Evolutionary conservation across 2,888 invertebrate genomes (phyloP).

Genomic region (Caenorhabditis sp.): DNA sequence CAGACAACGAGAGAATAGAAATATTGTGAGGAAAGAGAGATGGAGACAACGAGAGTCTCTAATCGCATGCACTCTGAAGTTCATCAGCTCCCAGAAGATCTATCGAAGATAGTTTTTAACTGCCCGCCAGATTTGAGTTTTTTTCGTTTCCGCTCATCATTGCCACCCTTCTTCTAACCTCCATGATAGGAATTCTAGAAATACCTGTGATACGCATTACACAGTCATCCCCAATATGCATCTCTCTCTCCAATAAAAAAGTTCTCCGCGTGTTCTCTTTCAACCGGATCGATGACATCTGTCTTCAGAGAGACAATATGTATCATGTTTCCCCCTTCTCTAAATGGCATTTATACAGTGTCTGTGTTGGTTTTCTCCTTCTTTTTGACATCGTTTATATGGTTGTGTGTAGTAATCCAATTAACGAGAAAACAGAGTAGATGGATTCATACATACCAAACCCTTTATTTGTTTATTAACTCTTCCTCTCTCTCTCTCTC

Average conservation of each 20-base stretch:
- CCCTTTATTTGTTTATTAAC: conserved; percentile 36
- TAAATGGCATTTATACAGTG: conserved; percentile 22
- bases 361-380: neutral
- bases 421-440: conserved; percentile 19
- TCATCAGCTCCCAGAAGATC: too few relatives aligned
- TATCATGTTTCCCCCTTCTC: conserved; percentile 40
- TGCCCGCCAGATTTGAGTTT: too few relatives aligned
- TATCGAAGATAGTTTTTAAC: too few relatives aligned
- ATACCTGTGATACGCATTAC: conserved; percentile 12
- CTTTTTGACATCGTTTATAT: conserved; percentile 18
- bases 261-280: conserved; percentile 20
- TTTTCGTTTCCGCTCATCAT: neutral
- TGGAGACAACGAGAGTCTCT: too few relatives aligned
- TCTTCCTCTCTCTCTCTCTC: conserved; percentile 31
- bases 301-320: conserved; percentile 5
- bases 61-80: too few relatives aligned
- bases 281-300: conserved; percentile 48
- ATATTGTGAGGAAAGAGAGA: too few relatives aligned
- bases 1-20: too few relatives aligned
- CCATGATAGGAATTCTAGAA: neutral
- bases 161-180: neutral
- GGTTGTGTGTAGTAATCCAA: conserved; percentile 43
- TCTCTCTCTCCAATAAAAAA: conserved; percentile 16
- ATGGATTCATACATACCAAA: neutral
- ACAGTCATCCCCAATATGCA: conserved; percentile 4